Conservation (phyloP, 2,797 vertebrate genomes). For the Lacerta viridis region DNA sequence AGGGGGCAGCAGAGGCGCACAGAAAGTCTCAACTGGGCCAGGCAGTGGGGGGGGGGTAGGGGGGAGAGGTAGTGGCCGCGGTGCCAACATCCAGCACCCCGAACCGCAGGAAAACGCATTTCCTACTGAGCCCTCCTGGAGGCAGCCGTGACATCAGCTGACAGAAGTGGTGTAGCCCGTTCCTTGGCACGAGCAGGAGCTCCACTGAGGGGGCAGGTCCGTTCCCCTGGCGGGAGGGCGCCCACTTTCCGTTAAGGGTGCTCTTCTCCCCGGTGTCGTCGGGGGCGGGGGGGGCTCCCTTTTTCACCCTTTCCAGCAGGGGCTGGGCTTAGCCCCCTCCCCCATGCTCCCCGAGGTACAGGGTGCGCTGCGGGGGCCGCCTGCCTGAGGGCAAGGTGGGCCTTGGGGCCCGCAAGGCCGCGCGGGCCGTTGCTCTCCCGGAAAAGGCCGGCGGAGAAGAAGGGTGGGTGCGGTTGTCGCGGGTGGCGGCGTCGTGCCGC, state of each 20-base stretch:
- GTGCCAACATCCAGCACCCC: not conserved
- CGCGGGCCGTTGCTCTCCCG: not conserved
- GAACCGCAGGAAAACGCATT: not conserved
- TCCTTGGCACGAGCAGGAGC: not conserved
- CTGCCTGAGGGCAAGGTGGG: not conserved
- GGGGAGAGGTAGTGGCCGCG: not conserved
- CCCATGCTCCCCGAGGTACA: slow-evolving; percentile 28
- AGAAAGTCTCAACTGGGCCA: not conserved
- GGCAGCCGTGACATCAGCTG: not conserved
- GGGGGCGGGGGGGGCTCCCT: not conserved
- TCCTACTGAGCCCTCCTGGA: not conserved
- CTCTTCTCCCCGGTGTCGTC: not conserved
- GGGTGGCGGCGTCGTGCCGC: slow-evolving; percentile 70
- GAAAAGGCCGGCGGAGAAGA: slow-evolving; percentile 24
- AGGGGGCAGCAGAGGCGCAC: not conserved
- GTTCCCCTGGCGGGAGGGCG: not conserved
- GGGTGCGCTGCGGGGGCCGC: slow-evolving; percentile 24
- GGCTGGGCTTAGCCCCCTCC: slow-evolving; percentile 47
- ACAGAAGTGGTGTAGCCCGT: not conserved
- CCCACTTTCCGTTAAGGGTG: not conserved
- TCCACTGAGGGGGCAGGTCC: not conserved
- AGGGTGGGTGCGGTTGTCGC: slow-evolving; percentile 68
- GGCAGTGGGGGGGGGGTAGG: not conserved
- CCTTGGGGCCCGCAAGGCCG: not conserved
- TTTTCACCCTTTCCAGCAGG: not conserved